Percentiles rank a stretch among this genome's conserved stretches.
phyloP scores from a whole-genome alignment of 1,140 invertebrate species.

The Drosophila ficusphila region DNA sequence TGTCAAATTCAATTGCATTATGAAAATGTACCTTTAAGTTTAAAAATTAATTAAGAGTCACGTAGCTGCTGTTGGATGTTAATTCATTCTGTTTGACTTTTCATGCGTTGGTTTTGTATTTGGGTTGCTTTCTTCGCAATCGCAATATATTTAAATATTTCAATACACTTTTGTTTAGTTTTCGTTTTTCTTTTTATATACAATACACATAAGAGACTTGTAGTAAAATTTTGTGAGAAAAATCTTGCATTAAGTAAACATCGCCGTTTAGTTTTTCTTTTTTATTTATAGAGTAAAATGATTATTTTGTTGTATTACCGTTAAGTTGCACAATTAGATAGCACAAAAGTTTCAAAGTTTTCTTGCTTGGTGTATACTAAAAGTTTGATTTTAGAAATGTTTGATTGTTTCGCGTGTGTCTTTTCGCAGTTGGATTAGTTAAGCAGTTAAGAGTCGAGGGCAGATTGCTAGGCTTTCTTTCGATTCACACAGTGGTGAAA shows the following conservation, averaged over 20 bases:
- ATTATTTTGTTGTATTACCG: slow-evolving; percentile 72
- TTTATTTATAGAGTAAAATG: slow-evolving; percentile 74
- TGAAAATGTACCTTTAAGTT: slow-evolving; percentile 63
- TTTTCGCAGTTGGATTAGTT: slow-evolving; percentile 55
- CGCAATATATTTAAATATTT: slow-evolving; percentile 61
- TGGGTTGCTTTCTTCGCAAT: slow-evolving; percentile 34
- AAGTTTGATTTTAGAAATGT: slow-evolving; percentile 69
- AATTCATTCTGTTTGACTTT: slow-evolving; percentile 49
- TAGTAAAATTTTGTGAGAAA: slow-evolving; percentile 82
- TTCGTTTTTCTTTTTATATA: slow-evolving; percentile 64
- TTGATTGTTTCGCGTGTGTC: slow-evolving; percentile 77
- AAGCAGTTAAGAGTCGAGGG: slow-evolving; percentile 60
- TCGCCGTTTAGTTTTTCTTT: slow-evolving; percentile 46
- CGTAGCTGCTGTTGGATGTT: slow-evolving; percentile 46
- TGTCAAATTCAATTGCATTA: slow-evolving; percentile 60
- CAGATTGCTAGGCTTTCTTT: slow-evolving; percentile 26
- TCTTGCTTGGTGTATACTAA: slow-evolving; percentile 76
- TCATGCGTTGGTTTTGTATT: slow-evolving; percentile 38
- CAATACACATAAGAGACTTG: slow-evolving; percentile 80
- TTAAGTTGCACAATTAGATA: slow-evolving; percentile 81
- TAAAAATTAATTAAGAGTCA: slow-evolving; percentile 59
- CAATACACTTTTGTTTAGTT: slow-evolving; percentile 51
- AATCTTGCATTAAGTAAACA: slow-evolving; percentile 71
- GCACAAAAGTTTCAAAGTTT: slow-evolving; percentile 76
- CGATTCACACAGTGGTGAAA: slow-evolving; percentile 20